Evolutionary conservation across 2,888 invertebrate species (phyloP), one percentile per base, ranked within the genome.

Genomic region (Galerucella pusilla): DNA sequence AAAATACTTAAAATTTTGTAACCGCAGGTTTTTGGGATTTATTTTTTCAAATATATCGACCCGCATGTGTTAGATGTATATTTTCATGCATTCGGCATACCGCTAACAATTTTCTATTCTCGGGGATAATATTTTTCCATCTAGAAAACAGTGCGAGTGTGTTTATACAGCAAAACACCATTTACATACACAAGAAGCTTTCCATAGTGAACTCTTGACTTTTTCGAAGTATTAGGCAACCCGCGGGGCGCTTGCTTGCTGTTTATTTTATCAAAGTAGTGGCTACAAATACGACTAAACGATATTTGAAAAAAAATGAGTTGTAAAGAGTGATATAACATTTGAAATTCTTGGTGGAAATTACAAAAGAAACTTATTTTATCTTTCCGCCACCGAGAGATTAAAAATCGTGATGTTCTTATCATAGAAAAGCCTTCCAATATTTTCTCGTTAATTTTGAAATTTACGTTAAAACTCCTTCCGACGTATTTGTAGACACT

Each of bases 131-230:
- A 75, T 75, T 75, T 75, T 75, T 68, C 67, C 71, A 71, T 71
- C 71, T 16, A 65, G 46, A 42, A 35, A 57, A 45, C 57, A 60
- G 67, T 66, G 46, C 67, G 73, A 65, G 52, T 66, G 52, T 71
- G 73, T 75, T 75, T 75, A 20, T 20, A 75, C 75, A 75, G 67
- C 69, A 73, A 75, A 73, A 75, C 54, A 63, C 70, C 73, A 70
- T 75, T 75, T 75, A 69, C 75, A 75, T 75, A 67, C 66, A 69
- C 59, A 66, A 71, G 45, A 54, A 71, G 57, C 54, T 65, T 11
- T 59, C 46, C 28, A 59, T 65, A 59, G 20, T 42, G 45, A 45
- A 59, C 65, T 66, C 65, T 49, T 65, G 71, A 57, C 54, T 65
- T 71, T 70, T 65, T 59, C 16, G 45, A 45, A 71, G 71, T 71